Evolutionary conservation across 2,113 vertebrate species (phyloP), one percentile per base, ranked within the genome.

Genomic region (Cephalopterus ornatus): DNA sequence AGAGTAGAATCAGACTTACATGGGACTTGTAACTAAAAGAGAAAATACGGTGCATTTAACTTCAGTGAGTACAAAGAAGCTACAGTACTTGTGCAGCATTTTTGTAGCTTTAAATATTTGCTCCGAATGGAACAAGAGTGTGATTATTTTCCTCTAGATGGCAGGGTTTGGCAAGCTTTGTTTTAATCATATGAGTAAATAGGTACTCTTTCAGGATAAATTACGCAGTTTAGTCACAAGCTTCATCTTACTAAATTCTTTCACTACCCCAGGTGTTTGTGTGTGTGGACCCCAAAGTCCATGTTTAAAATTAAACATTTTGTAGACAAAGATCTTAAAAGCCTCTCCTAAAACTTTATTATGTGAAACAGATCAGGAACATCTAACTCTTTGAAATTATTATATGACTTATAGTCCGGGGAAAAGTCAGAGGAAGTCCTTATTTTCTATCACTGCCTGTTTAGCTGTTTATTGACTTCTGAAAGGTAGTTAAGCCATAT

Each of bases 111-210:
- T 49, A 16, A 72, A 78, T 8, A 14, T 65, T 62, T 88, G 14
- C 7, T 79, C 47, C 46, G 14, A 42, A 22, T 71, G 13, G 37
- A 20, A 84, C 33, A 49, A 67, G 21, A 87, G 3, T 78, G 47
- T 35, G 53, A 53, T 58, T 37, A 5, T 74, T 94, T 92, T 79
- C 94, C 96, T 94, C 94, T 97, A 96, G 94, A 77, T 96, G 94
- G 94, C 96, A 95, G 91, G 12, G 85, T 97, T 94, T 83, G 67
- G 46, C 83, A 94, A 88, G 71, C 23, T 93, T 92, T 95, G n/a
- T 35, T 85, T 81, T 65, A 71, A 58, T 12, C 0, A 0, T 49
- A 3, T 9, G 53, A 58, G n/a, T 58, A 83, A 94, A 72, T 14
- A 85, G 5, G 30, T 24, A 78, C 5, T 32, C 6, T 42, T 81